Conservation (phyloP, 2,888 invertebrate species). For the Brachypterus glaber region DNA sequence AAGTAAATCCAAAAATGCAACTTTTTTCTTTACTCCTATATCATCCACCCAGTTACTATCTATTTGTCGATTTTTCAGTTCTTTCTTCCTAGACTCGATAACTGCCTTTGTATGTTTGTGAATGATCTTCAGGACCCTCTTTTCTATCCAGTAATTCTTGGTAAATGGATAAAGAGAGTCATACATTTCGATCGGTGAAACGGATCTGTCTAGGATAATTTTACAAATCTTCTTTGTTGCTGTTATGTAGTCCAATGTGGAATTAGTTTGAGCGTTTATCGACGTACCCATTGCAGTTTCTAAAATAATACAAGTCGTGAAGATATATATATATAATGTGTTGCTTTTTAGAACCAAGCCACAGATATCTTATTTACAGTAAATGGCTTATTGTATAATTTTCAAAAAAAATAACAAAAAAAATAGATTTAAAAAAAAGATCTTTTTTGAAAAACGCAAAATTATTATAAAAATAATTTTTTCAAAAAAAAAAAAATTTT, state of each 20-base stretch:
- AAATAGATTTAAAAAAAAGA: too few species aligned
- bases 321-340: too few species aligned
- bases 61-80: slow-evolving; percentile 25
- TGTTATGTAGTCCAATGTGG: slow-evolving; percentile 60
- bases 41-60: not conserved
- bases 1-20: slow-evolving; percentile 11
- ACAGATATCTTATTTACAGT: too few species aligned
- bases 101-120: slow-evolving; percentile 48
- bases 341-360: too few species aligned
- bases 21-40: slow-evolving; percentile 6
- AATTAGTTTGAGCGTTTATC: slow-evolving; percentile 59
- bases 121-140: slow-evolving; percentile 40
- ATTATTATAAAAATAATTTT: too few species aligned
- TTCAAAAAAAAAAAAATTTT: too few species aligned
- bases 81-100: slow-evolving; percentile 41
- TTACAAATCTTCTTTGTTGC: slow-evolving; percentile 51
- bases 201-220: slow-evolving; percentile 26
- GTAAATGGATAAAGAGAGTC: slow-evolving; percentile 46
- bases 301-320: too few species aligned
- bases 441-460: too few species aligned
- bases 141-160: slow-evolving; percentile 48
- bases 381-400: too few species aligned
- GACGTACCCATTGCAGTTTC: slow-evolving; percentile 79
- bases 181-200: slow-evolving; percentile 38
- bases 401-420: too few species aligned